Evolutionary conservation across 1,140 invertebrate species (phyloP).

Genomic region (Oppia nitens): DNA sequence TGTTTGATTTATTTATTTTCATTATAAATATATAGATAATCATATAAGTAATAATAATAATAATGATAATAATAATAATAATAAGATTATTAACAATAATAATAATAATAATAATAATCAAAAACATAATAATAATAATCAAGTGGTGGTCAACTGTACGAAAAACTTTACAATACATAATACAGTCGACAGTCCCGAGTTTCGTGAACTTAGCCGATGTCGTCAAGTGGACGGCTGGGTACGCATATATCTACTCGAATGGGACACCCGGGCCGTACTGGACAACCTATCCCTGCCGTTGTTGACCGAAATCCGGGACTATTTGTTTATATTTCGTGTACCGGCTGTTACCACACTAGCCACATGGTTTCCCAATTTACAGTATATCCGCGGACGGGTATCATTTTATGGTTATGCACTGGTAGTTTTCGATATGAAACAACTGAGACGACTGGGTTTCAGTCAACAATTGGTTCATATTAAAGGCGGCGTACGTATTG

Average conservation of each 20-base stretch:
- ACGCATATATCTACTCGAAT: neutral
- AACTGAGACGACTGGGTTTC: neutral
- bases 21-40: too few species aligned
- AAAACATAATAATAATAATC: too few species aligned
- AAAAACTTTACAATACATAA: too few species aligned
- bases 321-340: neutral
- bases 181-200: too few species aligned
- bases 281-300: neutral
- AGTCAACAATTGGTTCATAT: neutral
- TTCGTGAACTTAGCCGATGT: neutral
- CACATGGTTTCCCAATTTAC: neutral
- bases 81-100: too few species aligned
- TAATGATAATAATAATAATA: too few species aligned
- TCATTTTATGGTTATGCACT: neutral
- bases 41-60: too few species aligned
- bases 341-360: neutral
- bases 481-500: neutral
- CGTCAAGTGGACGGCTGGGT: neutral
- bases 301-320: neutral
- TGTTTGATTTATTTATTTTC: too few species aligned
- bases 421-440: neutral
- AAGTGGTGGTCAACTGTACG: too few species aligned
- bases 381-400: neutral
- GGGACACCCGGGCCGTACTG: neutral
- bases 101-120: too few species aligned